phyloP scores from a whole-genome alignment of 2,888 invertebrate species.

The Clitarchus hookeri region DNA sequence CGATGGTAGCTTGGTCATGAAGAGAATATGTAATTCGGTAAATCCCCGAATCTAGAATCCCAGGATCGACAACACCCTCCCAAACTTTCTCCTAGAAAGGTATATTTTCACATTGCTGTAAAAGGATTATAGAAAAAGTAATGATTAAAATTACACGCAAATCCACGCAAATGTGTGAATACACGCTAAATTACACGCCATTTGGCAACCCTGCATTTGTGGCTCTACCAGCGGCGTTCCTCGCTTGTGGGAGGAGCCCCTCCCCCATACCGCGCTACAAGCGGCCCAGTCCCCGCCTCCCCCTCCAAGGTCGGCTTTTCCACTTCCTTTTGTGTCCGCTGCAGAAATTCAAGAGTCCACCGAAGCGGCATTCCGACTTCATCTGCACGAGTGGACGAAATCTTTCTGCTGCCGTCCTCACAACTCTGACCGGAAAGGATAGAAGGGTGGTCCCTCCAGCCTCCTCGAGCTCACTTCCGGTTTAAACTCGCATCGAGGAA shows the following conservation, averaged over 20 bases:
- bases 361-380: background rate
- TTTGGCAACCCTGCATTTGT: too few species aligned
- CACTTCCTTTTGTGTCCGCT: slow-evolving; percentile 20
- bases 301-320: slow-evolving; percentile 15
- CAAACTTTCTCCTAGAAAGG: too few species aligned
- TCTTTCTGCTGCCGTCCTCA: background rate
- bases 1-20: too few species aligned
- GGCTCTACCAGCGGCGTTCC: background rate
- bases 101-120: too few species aligned
- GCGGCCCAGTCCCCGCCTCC: background rate
- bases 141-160: too few species aligned
- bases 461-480: background rate
- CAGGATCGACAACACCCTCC: too few species aligned
- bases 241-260: slow-evolving; percentile 10
- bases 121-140: too few species aligned
- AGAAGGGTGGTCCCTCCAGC: background rate
- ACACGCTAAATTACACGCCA: too few species aligned
- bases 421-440: slow-evolving; percentile 5
- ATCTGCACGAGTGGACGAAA: background rate
- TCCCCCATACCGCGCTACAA: slow-evolving; percentile 15
- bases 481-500: background rate
- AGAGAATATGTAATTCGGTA: too few species aligned
- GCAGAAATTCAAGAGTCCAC: slow-evolving; percentile 19
- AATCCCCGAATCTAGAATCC: too few species aligned
- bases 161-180: too few species aligned